Evolutionary conservation across 2,797 vertebrate genomes (phyloP), one percentile per base, ranked within the genome.

Genomic region (Manis pentadactyla): DNA sequence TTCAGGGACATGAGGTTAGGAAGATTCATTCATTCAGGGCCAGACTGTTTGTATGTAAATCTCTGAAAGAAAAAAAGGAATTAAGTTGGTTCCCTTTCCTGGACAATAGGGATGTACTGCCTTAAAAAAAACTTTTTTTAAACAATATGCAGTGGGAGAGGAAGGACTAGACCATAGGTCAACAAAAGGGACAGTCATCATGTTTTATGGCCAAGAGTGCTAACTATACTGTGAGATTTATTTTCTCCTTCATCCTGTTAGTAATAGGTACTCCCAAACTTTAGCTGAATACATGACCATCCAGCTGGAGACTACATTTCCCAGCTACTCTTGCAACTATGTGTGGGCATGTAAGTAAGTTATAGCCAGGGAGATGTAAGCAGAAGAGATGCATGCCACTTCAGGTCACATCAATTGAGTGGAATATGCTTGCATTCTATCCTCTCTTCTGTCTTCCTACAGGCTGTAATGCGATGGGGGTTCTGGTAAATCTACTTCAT

Each of bases 41-140:
- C 78, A 63, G 78, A 9, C 4, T 46, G 34, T 82, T 55, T 93
- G 91, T 34, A 81, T 93, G 85, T 29, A 55, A 63, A 42, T 55
- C 46, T 61, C 7, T 63, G 64, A 57, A 93, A 85, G 37, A 79
- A 68, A 81, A 42, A 71, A 53, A 15, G 11, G 66, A 84, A 42
- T 84, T 82, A 73, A 90, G 90, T 68, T 78, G 29, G 8, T 93
- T 96, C 23, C 37, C 10, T 85, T 77, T 89, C 46, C 21, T 61
- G 49, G 55, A 92, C 31, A 66, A 23, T 39, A 86, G 61, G 68
- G 17, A 90, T 78, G 82, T 83, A 87, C 73, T 90, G 13, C 46
- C 59, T 77, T 66, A 51, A 77, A 53, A 59, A 12, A 53, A 53
- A 7, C 34, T 39, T 37, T 21, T 83, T 87, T 87, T 29, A 17